Conservation (phyloP, 1,140 invertebrate genomes). For the Gryon sp. region DNA sequence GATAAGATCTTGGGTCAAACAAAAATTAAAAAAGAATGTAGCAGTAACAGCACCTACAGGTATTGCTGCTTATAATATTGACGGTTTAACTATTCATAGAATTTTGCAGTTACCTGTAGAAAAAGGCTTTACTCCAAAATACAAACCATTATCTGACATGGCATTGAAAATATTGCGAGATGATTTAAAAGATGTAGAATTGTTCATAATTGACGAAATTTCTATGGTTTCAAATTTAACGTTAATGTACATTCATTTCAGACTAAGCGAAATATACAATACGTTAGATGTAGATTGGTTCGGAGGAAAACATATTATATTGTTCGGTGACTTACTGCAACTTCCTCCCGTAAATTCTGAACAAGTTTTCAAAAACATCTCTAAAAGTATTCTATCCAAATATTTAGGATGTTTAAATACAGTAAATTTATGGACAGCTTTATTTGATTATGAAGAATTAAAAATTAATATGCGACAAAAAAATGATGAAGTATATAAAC, state of each 20-base stretch:
- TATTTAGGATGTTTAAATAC: conserved; percentile 49
- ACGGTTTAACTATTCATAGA: conserved; percentile 48
- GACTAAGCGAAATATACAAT: conserved; percentile 17
- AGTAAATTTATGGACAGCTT: conserved; percentile 51
- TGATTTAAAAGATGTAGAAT: conserved; percentile 5
- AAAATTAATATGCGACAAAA: conserved; percentile 64
- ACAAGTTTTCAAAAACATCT: neutral
- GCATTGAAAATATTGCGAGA: conserved; percentile 12
- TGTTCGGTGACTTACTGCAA: conserved; percentile 16
- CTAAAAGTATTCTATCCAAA: conserved; percentile 5
- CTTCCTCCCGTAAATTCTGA: conserved; percentile 11
- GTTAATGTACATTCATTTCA: no score
- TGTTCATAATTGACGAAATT: conserved; percentile 51
- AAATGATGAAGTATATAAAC: conserved; percentile 24
- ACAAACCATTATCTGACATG: no score
- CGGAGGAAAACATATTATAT: conserved; percentile 3
- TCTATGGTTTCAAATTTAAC: conserved; percentile 9
- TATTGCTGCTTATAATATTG: conserved; percentile 60
- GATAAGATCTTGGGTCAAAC: conserved; percentile 24
- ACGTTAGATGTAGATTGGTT: conserved; percentile 9
- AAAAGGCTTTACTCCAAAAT: conserved; percentile 45
- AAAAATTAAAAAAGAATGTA: conserved; percentile 36
- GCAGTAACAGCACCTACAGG: no score
- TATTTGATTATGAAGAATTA: conserved; percentile 63
- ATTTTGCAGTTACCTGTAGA: conserved; percentile 29